Base-by-base conservation (phyloP, 2,797 vertebrate genomes). In the Zalophus californianus region DNA sequence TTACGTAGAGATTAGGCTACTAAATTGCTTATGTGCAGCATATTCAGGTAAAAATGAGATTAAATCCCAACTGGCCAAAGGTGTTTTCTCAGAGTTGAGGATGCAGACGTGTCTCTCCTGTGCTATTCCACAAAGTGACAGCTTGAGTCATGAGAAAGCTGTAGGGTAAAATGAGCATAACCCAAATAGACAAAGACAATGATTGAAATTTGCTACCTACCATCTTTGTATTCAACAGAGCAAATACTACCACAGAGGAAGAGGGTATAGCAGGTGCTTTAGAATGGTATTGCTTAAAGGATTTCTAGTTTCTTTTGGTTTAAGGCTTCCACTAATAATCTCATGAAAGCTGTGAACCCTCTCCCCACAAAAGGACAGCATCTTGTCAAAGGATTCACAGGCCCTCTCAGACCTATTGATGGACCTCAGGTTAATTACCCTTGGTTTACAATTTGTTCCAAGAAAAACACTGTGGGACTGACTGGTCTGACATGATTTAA, bases 1-100 rank as follows among this genome's bases (percentile, higher is more conserved):
- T 90, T 75, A 93, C n/a, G 10, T 38, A 85, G 78, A 66, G 10
- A 12, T 70, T 87, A 75, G 18, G 6, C 60, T 83, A 91, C 79
- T 38, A 86, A 89, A 48, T 44, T 91, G 23, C 25, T 91, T 90
- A 13, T 77, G 70, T 62, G 27, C 25, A 91, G 83, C 21, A 86
- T 83, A 44, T 82, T 66, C 64, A 80, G 18, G 72, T 94, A 84
- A 90, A 93, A 94, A 96, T 85, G 20, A 89, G 35, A 96, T 80
- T 93, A 80, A 91, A 73, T 94, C 10, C 13, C 35, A 50, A 60
- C 7, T 86, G 32, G 16, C 48, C 38, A 41, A 73, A 88, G 11
- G 4, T 60, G 64, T 75, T 90, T 96, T 75, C 60, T 10, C 32
- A 92, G 50, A 96, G 44, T 27, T 38, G 20, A 88, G 41, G 32